Evolutionary conservation across 1,140 invertebrate species (phyloP).

Genomic region (roundworm (Caenorhabditis elegans)): DNA sequence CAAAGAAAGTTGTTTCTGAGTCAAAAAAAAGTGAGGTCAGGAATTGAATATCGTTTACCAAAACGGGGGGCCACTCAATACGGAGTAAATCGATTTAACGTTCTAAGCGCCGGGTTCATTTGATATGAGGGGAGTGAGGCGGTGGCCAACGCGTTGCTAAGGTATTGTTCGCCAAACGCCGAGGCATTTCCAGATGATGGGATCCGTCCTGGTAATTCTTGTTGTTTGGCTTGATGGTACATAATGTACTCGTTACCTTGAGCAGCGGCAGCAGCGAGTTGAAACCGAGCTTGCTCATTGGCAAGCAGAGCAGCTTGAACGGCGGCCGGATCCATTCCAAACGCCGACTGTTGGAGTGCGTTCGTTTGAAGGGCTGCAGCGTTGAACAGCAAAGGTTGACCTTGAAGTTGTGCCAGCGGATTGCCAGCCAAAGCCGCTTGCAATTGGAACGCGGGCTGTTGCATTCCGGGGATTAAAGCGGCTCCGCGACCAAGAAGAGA

Average conservation of each 20-base stretch:
- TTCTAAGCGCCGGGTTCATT: conserved; percentile 25
- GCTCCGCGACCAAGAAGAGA: conserved; percentile 16
- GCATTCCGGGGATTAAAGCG: conserved; percentile 25
- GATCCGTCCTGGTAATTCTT: conserved; percentile 34
- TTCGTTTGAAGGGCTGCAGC: background rate
- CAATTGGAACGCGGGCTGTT: conserved; percentile 10
- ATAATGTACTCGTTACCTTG: conserved; percentile 33
- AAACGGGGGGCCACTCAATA: too few species aligned
- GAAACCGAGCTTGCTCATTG: conserved; percentile 15
- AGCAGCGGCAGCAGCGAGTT: conserved; percentile 7
- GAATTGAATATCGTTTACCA: too few species aligned
- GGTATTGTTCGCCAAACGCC: conserved; percentile 29
- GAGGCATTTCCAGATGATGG: conserved; percentile 30
- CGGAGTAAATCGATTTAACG: conserved; percentile 40
- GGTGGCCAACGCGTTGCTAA: conserved; percentile 25
- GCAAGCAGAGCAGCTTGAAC: conserved; percentile 15
- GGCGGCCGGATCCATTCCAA: background rate
- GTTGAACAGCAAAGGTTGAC: conserved; percentile 22
- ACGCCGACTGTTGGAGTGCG: background rate
- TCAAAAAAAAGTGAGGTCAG: too few species aligned
- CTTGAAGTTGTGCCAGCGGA: conserved; percentile 27
- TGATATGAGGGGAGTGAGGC: conserved; percentile 26
- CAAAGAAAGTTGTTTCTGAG: background rate
- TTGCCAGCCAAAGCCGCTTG: conserved; percentile 7
- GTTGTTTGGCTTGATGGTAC: conserved; percentile 36